These are phyloP conservation scores for Leucophora obtusa DNA, from an alignment of 2,888 invertebrate genomes.

Conservation along the genomic window DNA sequence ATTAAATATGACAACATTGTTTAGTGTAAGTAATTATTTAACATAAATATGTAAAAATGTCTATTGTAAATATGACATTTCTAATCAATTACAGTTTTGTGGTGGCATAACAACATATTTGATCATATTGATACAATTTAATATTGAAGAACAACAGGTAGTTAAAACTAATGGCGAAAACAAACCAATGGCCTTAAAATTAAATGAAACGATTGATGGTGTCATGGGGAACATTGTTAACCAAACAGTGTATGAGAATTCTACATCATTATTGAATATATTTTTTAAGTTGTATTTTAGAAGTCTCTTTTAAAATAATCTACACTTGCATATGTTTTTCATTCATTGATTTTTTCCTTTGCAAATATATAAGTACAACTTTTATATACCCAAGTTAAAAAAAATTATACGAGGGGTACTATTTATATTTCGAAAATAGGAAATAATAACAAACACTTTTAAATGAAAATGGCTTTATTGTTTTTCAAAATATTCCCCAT, in stretches of 20 bases:
- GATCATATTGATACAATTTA: conserved; percentile 78
- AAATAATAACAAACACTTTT: too few species aligned
- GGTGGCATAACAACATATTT: conserved; percentile 79
- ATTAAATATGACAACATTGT: conserved; percentile 78
- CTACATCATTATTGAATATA: conserved; percentile 15
- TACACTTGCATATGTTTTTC: too few species aligned
- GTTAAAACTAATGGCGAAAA: conserved; percentile 67
- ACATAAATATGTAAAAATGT: too few species aligned
- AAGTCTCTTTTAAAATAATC: background rate
- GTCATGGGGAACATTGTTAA: conserved; percentile 12
- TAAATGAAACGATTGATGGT: background rate
- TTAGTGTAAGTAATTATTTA: conserved; percentile 71
- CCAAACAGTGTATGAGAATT: background rate
- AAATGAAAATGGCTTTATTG: too few species aligned
- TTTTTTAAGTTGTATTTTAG: background rate
- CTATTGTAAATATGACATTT: background rate
- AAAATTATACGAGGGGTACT: too few species aligned
- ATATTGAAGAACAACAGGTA: conserved; percentile 76
- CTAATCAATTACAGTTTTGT: conserved; percentile 68
- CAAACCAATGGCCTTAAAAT: conserved; percentile 16
- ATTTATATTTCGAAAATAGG: too few species aligned
- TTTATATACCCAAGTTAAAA: too few species aligned
- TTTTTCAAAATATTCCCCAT: too few species aligned
- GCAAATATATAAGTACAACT: too few species aligned
- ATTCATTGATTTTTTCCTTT: too few species aligned